Evolutionary conservation across 2,888 invertebrate species (phyloP).

Genomic region (Opisthograptis luteolata): DNA sequence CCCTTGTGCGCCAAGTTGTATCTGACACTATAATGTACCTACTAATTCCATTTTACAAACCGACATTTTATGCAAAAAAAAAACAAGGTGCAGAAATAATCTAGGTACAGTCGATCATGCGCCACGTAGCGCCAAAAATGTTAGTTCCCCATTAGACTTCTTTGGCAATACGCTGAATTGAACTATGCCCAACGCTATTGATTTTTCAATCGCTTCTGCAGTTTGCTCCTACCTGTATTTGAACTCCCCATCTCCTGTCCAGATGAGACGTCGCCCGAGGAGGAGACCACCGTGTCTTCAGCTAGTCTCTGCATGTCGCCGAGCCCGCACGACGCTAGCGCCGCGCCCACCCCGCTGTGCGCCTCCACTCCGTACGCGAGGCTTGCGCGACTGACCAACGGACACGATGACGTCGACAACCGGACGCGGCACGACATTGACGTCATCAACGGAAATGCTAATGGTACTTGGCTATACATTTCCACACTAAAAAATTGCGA

Average conservation of each 20-base stretch:
- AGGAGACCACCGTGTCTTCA: conserved; percentile 71
- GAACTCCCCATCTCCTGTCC: conserved; percentile 21
- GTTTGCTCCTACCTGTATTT: not conserved
- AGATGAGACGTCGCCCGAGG: conserved; percentile 69
- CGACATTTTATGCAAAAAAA: too few relatives aligned
- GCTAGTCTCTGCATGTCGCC: conserved; percentile 75
- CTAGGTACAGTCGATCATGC: too few relatives aligned
- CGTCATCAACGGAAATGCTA: conserved; percentile 66
- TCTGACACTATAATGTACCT: too few relatives aligned
- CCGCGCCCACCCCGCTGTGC: conserved; percentile 55
- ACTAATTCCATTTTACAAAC: too few relatives aligned
- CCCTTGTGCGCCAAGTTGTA: too few relatives aligned
- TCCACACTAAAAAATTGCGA: too few relatives aligned
- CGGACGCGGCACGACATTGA: conserved; percentile 47
- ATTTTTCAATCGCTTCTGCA: not conserved
- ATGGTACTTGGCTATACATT: conserved; percentile 52
- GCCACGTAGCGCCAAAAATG: too few relatives aligned
- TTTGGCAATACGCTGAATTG: too few relatives aligned
- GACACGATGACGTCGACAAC: conserved; percentile 55
- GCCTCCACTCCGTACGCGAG: conserved; percentile 48
- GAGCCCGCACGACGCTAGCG: conserved; percentile 23
- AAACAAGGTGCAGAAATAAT: too few relatives aligned
- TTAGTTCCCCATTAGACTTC: too few relatives aligned
- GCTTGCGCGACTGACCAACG: conserved; percentile 50
- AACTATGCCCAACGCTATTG: not conserved